Conservation (phyloP, 2,888 invertebrate genomes). For the Rotaria macrura region DNA sequence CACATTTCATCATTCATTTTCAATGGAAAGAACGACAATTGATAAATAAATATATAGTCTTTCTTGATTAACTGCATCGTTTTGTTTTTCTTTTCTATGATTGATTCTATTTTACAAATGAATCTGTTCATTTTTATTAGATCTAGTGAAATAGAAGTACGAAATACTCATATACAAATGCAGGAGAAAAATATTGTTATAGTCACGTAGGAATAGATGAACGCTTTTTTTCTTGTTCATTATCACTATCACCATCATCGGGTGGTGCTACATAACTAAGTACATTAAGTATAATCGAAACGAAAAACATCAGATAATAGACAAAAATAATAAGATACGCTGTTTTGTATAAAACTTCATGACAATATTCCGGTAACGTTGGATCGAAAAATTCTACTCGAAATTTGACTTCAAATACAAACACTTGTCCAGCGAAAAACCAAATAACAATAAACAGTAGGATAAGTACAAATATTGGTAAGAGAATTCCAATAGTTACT, state of each 20-base stretch:
- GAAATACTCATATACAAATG: background rate
- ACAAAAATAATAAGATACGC: background rate
- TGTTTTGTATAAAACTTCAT: background rate
- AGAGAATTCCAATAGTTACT: background rate
- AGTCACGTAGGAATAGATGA: no score
- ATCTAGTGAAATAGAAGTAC: background rate
- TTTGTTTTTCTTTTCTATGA: no score
- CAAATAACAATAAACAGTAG: background rate
- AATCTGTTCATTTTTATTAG: no score
- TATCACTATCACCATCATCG: background rate
- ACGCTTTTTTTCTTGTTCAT: background rate
- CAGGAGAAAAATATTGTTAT: background rate
- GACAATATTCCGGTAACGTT: background rate
- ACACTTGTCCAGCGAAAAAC: background rate
- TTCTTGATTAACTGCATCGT: no score
- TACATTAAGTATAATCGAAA: background rate
- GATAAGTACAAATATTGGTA: background rate
- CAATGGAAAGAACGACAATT: no score
- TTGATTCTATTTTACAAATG: no score
- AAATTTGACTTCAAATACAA: background rate
- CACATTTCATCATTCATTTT: no score
- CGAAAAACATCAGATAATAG: background rate
- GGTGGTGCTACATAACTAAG: background rate
- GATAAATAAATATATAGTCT: no score
- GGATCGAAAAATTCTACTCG: background rate